Base-by-base conservation (phyloP, 1,140 invertebrate species). In the Aphidius ervi region DNA sequence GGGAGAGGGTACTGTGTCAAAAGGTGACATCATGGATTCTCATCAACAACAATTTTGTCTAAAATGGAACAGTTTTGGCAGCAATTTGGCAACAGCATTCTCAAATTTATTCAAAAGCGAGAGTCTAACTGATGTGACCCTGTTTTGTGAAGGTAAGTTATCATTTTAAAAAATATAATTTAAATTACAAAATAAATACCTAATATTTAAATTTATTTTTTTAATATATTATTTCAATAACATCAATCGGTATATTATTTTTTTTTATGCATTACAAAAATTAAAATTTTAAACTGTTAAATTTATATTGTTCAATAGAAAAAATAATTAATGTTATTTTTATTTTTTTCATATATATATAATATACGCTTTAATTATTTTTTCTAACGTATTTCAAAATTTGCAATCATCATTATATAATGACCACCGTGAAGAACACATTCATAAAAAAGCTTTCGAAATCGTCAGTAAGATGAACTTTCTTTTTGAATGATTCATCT, bases 61-160 rank as follows among this genome's bases (percentile, higher is more conserved):
- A 69, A 93, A 93, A 83, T 93, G 91, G 91, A 93, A 92, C 84
- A 92, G 90, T 83, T 93, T 92, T 81, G 90, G 90, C 74, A 91
- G 86, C 71, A 93, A 93, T 82, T 82, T 93, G 77, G 90, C 90
- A 65, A 91, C 90, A 68, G 89, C 90, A 68, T 92, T 92, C 81
- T 91, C 90, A 70, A 92, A 90, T 80, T 83, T 93, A 71, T 92
- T 91, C 84, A 92, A 93, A 83, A 92, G 89, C 73, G 92, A 93
- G 83, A 91, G 88, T 79, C 84, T 93, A 68, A 90, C 91, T 68
- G 92, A 94, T 84, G 91, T 93, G 74, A 93, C 89, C 70, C 81
- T 94, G 65, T 94, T 91, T 80, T 94, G 92, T 83, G 90, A 93
- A 86, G 91, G 91, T 93, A 80, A 86, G 85, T 83, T 46, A 45